Evolutionary conservation across 2,797 vertebrate species (phyloP).

Genomic region (Xiphorhynchus erythropygius): DNA sequence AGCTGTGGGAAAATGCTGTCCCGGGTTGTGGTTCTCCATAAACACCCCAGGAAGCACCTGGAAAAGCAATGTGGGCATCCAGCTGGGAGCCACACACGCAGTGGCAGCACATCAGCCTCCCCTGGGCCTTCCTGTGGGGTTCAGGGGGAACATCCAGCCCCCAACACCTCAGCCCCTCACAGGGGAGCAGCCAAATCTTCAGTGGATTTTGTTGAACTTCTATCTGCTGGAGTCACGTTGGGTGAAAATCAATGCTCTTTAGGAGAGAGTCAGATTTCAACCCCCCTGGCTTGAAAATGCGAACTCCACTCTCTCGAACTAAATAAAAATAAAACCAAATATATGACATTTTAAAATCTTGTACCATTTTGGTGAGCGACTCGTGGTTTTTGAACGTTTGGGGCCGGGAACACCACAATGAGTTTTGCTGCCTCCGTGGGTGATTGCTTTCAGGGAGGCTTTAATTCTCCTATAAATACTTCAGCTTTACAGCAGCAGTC

Average conservation of each 20-base stretch:
- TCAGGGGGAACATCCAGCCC: neutral
- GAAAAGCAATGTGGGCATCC: neutral
- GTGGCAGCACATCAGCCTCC: neutral
- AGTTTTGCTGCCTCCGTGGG: neutral
- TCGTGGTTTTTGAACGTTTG: neutral
- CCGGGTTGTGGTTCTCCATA: neutral
- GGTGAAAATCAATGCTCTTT: neutral
- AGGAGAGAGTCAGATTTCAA: neutral
- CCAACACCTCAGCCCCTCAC: rapidly evolving
- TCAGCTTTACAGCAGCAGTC: neutral
- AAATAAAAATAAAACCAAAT: neutral
- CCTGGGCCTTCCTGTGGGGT: rapidly evolving
- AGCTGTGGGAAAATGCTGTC: neutral
- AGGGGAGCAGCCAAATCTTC: neutral
- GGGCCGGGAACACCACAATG: neutral
- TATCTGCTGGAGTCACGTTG: neutral
- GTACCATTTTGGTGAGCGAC: neutral
- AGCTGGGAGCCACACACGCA: rapidly evolving
- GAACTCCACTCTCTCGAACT: rapidly evolving
- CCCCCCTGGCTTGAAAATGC: neutral
- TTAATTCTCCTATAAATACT: conserved; percentile 41
- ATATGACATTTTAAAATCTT: neutral
- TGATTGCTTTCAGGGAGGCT: conserved; percentile 3
- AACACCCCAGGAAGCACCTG: neutral
- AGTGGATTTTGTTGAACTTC: neutral